A percentile compares a stretch with the other conserved stretches of the same genome.
Evolutionary conservation across 2,888 invertebrate species (phyloP).

Genomic region (Harpagoxenus sublaevis): DNA sequence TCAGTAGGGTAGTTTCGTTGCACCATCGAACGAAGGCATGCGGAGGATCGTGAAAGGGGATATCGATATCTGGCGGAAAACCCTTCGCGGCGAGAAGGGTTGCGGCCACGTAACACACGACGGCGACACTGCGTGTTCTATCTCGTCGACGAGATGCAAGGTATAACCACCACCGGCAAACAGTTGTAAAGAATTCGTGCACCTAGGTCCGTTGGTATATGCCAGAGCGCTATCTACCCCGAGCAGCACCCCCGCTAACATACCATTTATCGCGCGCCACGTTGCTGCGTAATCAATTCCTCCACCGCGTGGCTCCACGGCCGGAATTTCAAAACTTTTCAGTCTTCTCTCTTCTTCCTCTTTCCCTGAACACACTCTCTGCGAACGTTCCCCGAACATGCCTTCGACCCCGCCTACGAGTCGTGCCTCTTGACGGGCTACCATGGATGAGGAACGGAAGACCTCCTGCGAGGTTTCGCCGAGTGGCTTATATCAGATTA

Average conservation of each 20-base stretch:
- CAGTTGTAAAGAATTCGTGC: constrained; percentile 84
- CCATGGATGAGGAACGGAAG: constrained; percentile 35
- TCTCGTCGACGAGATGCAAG: constrained; percentile 81
- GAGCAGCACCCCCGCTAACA: constrained; percentile 79
- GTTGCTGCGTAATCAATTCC: constrained; percentile 81
- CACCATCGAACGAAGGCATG: not conserved
- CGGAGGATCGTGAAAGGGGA: constrained; percentile 33
- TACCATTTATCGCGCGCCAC: constrained; percentile 79
- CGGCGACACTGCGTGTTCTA: constrained; percentile 79
- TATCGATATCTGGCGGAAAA: constrained; percentile 61
- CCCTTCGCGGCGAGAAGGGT: constrained; percentile 50
- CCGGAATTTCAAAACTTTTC: constrained; percentile 77
- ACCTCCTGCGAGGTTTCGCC: constrained; percentile 71
- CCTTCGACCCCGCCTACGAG: constrained; percentile 28
- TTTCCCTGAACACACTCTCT: constrained; percentile 26
- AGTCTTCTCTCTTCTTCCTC: constrained; percentile 66
- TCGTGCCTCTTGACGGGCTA: constrained; percentile 49
- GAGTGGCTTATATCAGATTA: constrained; percentile 75
- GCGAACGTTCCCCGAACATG: constrained; percentile 31
- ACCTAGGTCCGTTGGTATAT: constrained; percentile 59
- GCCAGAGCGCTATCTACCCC: constrained; percentile 79
- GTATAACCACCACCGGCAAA: constrained; percentile 79
- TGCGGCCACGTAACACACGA: constrained; percentile 59
- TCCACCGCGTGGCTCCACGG: constrained; percentile 63
- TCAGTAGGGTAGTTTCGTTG: constrained; percentile 26